These are phyloP conservation scores for Noctua janthe DNA, from an alignment of 2,888 invertebrate genomes.

Conservation along the genomic window DNA sequence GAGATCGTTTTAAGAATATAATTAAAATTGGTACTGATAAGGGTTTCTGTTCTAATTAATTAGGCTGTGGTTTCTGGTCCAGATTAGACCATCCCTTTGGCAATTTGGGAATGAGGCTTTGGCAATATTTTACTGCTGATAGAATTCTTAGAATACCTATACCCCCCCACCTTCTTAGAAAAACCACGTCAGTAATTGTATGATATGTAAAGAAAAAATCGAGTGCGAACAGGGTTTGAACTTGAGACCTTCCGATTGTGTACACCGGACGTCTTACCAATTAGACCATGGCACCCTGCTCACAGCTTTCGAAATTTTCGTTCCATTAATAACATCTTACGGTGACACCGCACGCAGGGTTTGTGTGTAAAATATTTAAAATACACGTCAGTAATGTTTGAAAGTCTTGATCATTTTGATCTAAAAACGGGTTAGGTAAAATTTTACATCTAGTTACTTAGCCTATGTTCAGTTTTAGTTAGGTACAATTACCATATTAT, in stretches of 20 bases:
- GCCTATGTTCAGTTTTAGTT: too few species aligned
- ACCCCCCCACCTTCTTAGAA: background rate
- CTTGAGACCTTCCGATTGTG: too few species aligned
- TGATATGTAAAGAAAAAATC: too few species aligned
- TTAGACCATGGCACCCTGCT: too few species aligned
- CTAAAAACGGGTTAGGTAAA: background rate
- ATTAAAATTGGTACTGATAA: background rate
- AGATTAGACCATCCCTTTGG: background rate
- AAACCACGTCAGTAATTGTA: background rate
- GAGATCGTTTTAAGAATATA: background rate
- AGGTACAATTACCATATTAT: too few species aligned
- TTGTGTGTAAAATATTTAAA: too few species aligned
- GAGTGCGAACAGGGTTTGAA: too few species aligned
- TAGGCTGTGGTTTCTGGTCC: background rate
- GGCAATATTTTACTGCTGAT: background rate
- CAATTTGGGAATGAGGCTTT: background rate
- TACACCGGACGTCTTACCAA: too few species aligned
- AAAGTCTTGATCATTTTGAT: background rate
- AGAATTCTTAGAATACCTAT: background rate
- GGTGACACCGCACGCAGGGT: too few species aligned
- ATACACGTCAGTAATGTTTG: background rate
- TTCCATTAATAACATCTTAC: too few species aligned
- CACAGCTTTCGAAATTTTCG: too few species aligned
- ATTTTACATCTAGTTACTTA: too few species aligned
- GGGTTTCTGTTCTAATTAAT: background rate